Percentiles rank a stretch among this genome's conserved stretches.
phyloP scores from a whole-genome alignment of 2,888 invertebrate genomes.

The Idaea dimidiata region DNA sequence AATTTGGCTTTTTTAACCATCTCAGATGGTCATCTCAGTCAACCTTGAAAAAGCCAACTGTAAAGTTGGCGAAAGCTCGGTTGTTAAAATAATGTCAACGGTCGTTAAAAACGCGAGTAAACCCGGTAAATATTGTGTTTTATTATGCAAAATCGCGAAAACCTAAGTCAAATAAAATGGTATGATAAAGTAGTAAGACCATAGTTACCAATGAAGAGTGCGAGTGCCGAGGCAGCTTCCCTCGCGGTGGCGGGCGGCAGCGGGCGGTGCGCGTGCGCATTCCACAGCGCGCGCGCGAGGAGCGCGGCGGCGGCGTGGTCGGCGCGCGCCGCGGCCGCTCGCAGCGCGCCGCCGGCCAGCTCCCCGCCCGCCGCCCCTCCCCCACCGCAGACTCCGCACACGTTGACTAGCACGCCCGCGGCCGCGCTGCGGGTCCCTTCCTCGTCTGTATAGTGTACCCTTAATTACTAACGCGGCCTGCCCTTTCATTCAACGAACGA shows the following conservation, averaged over 20 bases:
- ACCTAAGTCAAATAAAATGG: too few relatives aligned
- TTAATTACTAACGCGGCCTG: too few relatives aligned
- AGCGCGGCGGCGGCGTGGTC: conserved; percentile 46
- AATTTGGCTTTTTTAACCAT: too few relatives aligned
- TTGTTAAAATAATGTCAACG: too few relatives aligned
- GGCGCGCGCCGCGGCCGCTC: conserved; percentile 35
- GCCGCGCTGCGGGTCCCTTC: conserved; percentile 87
- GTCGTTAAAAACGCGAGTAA: too few relatives aligned
- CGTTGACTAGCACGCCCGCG: conserved; percentile 91
- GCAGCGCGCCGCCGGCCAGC: conserved; percentile 74
- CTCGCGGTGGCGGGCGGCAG: conserved; percentile 42
- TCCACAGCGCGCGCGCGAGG: conserved; percentile 53
- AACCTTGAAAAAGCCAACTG: too few relatives aligned
- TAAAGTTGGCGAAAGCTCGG: too few relatives aligned
- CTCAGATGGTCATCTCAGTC: too few relatives aligned
- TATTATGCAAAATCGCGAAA: too few relatives aligned
- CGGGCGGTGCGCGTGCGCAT: conserved; percentile 52
- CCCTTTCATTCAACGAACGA: not conserved
- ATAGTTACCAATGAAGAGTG: conserved; percentile 85
- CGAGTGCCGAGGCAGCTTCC: conserved; percentile 66
- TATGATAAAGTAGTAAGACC: too few relatives aligned
- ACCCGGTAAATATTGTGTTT: too few relatives aligned
- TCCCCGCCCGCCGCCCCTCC: conserved; percentile 53
- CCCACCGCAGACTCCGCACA: conserved; percentile 78
- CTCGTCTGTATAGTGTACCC: conserved; percentile 67